These are phyloP conservation scores for Sinohyriopsis cumingii DNA, from an alignment of 2,888 invertebrate genomes.

Conservation along the genomic window DNA sequence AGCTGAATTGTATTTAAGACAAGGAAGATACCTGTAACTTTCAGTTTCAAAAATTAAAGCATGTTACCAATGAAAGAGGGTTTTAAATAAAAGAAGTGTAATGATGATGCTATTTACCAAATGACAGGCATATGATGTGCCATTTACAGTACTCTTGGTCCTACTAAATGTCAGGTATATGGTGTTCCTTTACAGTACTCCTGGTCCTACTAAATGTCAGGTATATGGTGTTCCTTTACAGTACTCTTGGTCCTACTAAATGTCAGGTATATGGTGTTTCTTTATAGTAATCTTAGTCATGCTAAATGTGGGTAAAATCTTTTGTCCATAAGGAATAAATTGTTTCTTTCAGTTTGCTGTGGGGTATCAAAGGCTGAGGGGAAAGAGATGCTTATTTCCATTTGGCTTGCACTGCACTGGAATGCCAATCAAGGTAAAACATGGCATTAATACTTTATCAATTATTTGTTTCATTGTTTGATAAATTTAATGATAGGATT, in stretches of 20 bases:
- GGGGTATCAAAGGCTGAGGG: slow-evolving; percentile 92
- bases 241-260: neutral
- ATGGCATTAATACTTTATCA: too few species aligned
- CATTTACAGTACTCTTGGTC: too few species aligned
- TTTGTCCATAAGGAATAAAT: neutral
- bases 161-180: too few species aligned
- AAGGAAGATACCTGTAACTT: too few species aligned
- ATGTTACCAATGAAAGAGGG: too few species aligned
- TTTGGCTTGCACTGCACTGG: slow-evolving; percentile 99
- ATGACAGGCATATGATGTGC: too few species aligned
- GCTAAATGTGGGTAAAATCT: neutral
- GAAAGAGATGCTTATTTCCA: slow-evolving; percentile 93
- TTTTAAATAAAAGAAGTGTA: too few species aligned
- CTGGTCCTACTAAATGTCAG: neutral
- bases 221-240: neutral
- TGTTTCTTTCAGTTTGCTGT: slow-evolving; percentile 83
- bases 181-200: neutral
- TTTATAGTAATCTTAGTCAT: neutral
- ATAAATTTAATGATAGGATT: too few species aligned
- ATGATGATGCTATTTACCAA: too few species aligned
- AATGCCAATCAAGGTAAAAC: slow-evolving; percentile 91
- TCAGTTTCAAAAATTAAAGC: too few species aligned
- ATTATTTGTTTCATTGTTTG: neutral
- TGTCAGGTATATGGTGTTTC: neutral
- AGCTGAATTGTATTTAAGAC: too few species aligned